phyloP scores from a whole-genome alignment of 2,113 vertebrate species.

The Dendrocopos noguchii region DNA sequence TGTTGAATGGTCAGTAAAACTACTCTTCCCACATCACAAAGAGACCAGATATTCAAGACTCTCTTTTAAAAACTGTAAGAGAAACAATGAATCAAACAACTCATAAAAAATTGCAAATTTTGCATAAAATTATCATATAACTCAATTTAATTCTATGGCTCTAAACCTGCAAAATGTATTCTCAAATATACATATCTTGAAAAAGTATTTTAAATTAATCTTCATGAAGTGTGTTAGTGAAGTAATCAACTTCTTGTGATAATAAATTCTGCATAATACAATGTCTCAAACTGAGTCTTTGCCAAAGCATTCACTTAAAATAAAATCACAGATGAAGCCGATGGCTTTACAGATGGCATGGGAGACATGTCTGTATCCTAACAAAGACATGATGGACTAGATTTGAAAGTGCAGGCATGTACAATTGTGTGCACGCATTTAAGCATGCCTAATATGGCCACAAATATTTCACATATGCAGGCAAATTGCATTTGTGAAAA shows the following conservation, averaged over 20 bases:
- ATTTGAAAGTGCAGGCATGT: background rate
- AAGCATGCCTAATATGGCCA: constrained; percentile 12
- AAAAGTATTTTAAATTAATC: background rate
- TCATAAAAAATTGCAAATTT: background rate
- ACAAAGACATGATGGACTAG: background rate
- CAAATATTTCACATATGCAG: constrained; percentile 34
- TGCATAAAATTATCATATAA: background rate
- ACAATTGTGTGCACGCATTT: background rate
- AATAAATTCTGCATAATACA: background rate
- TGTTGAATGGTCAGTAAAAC: background rate
- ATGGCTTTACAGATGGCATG: background rate
- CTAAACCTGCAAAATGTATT: background rate
- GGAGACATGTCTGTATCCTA: background rate
- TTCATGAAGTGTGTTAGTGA: background rate
- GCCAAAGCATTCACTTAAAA: background rate
- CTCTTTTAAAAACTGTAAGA: background rate
- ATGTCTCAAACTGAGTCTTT: background rate
- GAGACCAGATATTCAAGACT: background rate
- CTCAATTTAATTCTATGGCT: background rate
- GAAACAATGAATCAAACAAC: background rate
- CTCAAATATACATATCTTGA: background rate
- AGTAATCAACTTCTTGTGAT: background rate
- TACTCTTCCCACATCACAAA: background rate
- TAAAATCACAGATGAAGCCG: background rate
- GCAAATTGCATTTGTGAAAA: constrained; percentile 18